These are phyloP conservation scores for Meteorus sp. DNA, from an alignment of 1,140 invertebrate genomes.

Conservation along the genomic window DNA sequence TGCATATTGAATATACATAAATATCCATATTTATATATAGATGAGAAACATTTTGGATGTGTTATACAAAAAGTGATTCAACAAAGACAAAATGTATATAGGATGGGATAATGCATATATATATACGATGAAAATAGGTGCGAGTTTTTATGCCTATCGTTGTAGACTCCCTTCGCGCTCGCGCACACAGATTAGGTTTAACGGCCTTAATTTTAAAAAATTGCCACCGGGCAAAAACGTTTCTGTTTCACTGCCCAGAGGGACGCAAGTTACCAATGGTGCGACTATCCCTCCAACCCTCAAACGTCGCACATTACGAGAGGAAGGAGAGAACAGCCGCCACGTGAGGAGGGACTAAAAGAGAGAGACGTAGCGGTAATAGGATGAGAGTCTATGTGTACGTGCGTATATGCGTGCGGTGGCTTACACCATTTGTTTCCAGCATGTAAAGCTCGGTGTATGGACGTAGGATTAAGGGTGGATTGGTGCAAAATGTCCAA, in stretches of 20 bases:
- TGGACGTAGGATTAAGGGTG: conserved; percentile 17
- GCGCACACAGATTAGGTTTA: conserved; percentile 50
- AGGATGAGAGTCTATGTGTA: neutral
- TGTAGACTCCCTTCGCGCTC: conserved; percentile 18
- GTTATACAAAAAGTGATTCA: conserved; percentile 12
- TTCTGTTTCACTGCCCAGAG: conserved; percentile 20
- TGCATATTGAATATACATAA: neutral
- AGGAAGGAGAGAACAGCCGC: neutral
- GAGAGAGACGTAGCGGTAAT: neutral
- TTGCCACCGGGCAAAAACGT: conserved; percentile 32
- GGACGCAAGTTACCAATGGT: neutral
- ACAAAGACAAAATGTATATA: conserved; percentile 4
- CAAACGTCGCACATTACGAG: neutral
- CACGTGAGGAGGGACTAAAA: neutral
- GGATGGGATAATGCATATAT: no score
- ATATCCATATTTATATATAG: neutral
- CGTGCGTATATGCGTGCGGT: neutral
- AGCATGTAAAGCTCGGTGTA: conserved; percentile 9
- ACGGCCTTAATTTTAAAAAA: conserved; percentile 55
- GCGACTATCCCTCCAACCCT: neutral
- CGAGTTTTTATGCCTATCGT: conserved; percentile 39
- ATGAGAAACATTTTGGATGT: conserved; percentile 5
- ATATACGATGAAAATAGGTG: conserved; percentile 9
- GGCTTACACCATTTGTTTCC: conserved; percentile 23
- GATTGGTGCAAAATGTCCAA: conserved; percentile 9